Percentiles rank a stretch among this genome's conserved stretches.
Conservation (phyloP, 2,797 vertebrate species). For the Lepus oiostolus region DNA sequence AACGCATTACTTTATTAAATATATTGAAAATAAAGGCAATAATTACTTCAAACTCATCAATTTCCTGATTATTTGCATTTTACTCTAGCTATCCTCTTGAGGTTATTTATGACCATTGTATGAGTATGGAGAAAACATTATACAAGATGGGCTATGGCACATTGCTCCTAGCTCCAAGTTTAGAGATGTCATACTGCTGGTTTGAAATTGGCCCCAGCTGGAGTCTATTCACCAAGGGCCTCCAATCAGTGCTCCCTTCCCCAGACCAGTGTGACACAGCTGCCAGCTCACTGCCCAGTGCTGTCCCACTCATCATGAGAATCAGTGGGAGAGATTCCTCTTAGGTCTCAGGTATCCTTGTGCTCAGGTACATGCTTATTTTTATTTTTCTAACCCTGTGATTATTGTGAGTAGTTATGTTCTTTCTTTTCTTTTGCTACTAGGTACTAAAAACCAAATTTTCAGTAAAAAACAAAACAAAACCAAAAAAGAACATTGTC, state of each 20-base stretch:
- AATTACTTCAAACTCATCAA: neutral
- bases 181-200: neutral
- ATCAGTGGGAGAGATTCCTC: neutral
- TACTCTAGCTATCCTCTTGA: neutral
- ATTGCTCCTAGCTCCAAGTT: neutral
- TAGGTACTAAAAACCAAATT: constrained; percentile 41
- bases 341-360: neutral
- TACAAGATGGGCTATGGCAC: neutral
- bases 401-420: neutral
- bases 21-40: neutral
- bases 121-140: neutral
- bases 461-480: neutral
- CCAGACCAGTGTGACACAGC: too few species aligned
- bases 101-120: neutral
- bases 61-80: constrained; percentile 10
- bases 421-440: neutral
- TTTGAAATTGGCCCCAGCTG: neutral
- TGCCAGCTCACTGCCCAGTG: neutral
- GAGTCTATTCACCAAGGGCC: neutral
- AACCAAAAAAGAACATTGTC: neutral
- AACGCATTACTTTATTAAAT: neutral
- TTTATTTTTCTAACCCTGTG: constrained; percentile 29
- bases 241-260: neutral
- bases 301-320: neutral
- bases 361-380: neutral